A percentile compares a stretch with the other conserved stretches of the same genome.
These are phyloP conservation scores for Gobio gobio DNA, from an alignment of 2,113 vertebrate genomes.

Conservation along the genomic window DNA sequence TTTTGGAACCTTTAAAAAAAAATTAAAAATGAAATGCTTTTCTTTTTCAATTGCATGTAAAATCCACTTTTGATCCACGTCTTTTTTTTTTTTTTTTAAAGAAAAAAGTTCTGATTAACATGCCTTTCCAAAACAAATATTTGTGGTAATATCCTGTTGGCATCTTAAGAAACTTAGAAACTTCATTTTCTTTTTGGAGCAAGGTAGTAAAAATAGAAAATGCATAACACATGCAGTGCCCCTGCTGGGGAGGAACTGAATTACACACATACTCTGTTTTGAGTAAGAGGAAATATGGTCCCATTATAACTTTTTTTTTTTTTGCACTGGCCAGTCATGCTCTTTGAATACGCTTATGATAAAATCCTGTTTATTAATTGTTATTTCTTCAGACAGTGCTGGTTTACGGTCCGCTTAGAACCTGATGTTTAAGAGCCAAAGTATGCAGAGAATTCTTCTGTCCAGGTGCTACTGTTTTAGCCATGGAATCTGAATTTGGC, in stretches of 20 bases:
- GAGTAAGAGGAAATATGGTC: constrained; percentile 64
- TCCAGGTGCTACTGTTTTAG: constrained; percentile 32
- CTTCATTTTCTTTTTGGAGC: neutral
- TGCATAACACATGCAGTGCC: constrained; percentile 54
- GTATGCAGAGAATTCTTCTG: constrained; percentile 54
- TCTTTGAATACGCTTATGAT: constrained; percentile 61
- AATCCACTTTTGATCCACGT: neutral
- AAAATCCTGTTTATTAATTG: neutral
- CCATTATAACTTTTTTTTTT: constrained; percentile 72
- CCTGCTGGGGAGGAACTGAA: constrained; percentile 61
- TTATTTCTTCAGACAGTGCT: neutral
- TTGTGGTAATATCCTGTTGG: neutral
- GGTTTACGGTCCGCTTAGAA: neutral
- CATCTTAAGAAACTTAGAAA: neutral
- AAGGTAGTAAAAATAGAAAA: neutral
- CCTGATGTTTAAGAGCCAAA: constrained; percentile 55
- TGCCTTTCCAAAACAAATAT: neutral
- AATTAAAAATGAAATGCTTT: no score
- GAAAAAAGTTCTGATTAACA: neutral
- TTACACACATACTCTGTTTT: constrained; percentile 63
- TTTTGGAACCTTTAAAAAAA: no score
- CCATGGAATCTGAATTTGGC: constrained; percentile 13
- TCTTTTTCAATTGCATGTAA: neutral
- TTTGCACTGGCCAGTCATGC: constrained; percentile 60
- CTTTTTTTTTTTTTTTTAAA: neutral